Base-by-base conservation (phyloP, 1,140 invertebrate species). In the Oppia nitens region DNA sequence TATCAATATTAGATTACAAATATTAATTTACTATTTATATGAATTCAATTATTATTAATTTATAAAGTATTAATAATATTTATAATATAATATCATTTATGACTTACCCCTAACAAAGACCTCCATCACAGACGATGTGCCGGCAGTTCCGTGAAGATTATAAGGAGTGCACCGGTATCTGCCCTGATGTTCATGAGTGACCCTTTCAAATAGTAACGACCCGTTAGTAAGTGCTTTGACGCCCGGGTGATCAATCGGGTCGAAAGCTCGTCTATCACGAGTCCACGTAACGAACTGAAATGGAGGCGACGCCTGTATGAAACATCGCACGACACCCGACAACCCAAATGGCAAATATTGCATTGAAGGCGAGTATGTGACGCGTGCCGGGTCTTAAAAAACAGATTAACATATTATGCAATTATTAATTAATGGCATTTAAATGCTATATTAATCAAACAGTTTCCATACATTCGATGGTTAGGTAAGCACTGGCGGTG, bases 251-350 rank as follows among this genome's bases (percentile, higher is more conserved):
- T 89, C 84, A 72, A 90, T 90, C 49, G 88, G 87, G 72, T 93
- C 89, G 65, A 92, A 78, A 54, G 91, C 76, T 51, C 88, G 79
- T 69, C 89, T 87, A 75, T 94, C 88, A 76, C 92, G 91, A 65
- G 86, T 91, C 92, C 93, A 98, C 63, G 88, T 91, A 29, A 94
- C 86, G 70, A 92, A 91, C 67, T 92, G 86, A 59, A 95, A 78
- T 21, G 88, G 84, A 6, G 93, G 93, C 74, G 94, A 96, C 23
- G 91, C 86, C 73, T 94, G 93, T 66, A 96, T 90, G 72, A 90
- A 89, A 73, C 93, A 98, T 68, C 92, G 87, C 23, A 98, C 86
- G 55, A 94, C 85, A 32, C 91, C 91, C 32, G 85, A 85, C 68
- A 94, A 76, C 29, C 90, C 83, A 69, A 92, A 87, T 27, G 93